Evolutionary conservation across 2,888 invertebrate species (phyloP).

Genomic region (Coremacera marginata): DNA sequence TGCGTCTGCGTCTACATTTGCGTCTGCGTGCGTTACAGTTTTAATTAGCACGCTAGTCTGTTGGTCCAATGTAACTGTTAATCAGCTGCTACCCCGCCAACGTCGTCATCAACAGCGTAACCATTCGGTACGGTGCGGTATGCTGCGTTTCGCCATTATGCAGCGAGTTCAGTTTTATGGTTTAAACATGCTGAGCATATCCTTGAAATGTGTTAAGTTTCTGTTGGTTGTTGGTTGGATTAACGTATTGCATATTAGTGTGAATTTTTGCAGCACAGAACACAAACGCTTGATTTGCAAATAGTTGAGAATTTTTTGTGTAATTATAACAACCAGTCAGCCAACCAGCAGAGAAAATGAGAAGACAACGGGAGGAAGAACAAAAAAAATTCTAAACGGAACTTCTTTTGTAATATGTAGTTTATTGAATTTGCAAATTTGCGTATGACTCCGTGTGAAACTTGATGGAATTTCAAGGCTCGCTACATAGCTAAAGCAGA

Average conservation of each 20-base stretch:
- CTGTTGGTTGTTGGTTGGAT: neutral
- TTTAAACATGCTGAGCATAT: conserved; percentile 31
- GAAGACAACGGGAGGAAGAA: neutral
- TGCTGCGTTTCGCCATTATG: neutral
- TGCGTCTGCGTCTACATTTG: conserved; percentile 11
- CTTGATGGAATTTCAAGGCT: too few relatives aligned
- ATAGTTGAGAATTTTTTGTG: conserved; percentile 7
- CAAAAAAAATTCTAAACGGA: neutral
- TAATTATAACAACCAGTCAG: neutral
- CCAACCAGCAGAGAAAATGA: neutral
- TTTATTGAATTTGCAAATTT: too few relatives aligned
- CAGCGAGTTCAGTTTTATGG: conserved; percentile 16
- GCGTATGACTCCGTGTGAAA: too few relatives aligned
- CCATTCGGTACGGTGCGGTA: neutral
- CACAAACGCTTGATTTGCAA: neutral
- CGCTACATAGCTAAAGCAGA: too few relatives aligned
- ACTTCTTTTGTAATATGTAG: neutral
- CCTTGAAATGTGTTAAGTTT: conserved; percentile 35
- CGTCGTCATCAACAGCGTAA: neutral
- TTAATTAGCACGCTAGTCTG: conserved; percentile 32
- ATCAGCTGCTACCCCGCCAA: conserved; percentile 5
- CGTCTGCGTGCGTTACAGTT: conserved; percentile 33
- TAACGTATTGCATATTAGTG: neutral
- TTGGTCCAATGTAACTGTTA: conserved; percentile 27
- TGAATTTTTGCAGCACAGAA: conserved; percentile 14